Conservation (phyloP, 2,113 vertebrate species). For the Tychaedon coryphoeus region DNA sequence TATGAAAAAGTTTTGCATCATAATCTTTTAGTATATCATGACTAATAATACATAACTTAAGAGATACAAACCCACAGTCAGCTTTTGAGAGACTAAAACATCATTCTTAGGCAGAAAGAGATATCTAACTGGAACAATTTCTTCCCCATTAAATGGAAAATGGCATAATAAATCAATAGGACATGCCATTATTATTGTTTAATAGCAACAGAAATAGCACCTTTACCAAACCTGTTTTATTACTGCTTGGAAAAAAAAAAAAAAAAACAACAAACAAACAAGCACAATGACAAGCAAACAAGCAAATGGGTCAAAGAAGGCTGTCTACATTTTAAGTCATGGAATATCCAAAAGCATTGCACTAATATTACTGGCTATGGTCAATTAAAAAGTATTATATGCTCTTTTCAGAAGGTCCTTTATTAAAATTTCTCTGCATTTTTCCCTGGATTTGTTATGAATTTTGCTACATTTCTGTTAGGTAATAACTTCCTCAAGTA, state of each 20-base stretch:
- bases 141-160: neutral
- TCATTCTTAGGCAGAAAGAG: neutral
- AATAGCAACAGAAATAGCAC: neutral
- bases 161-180: neutral
- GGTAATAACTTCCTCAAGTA: neutral
- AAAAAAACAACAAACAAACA: neutral
- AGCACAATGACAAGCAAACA: neutral
- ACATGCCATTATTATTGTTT: neutral
- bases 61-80: neutral
- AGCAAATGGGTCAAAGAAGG: accelerated
- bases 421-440: neutral
- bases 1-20: neutral
- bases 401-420: neutral
- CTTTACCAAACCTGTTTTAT: neutral
- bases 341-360: neutral
- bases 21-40: neutral
- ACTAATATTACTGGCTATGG: neutral
- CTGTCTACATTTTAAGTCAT: neutral
- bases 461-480: neutral
- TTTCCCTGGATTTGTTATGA: neutral
- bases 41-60: neutral
- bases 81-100: neutral
- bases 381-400: neutral
- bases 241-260: neutral
- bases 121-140: neutral